These are phyloP conservation scores for Aphyosemion australe DNA, from an alignment of 2,113 vertebrate species.

Conservation along the genomic window DNA sequence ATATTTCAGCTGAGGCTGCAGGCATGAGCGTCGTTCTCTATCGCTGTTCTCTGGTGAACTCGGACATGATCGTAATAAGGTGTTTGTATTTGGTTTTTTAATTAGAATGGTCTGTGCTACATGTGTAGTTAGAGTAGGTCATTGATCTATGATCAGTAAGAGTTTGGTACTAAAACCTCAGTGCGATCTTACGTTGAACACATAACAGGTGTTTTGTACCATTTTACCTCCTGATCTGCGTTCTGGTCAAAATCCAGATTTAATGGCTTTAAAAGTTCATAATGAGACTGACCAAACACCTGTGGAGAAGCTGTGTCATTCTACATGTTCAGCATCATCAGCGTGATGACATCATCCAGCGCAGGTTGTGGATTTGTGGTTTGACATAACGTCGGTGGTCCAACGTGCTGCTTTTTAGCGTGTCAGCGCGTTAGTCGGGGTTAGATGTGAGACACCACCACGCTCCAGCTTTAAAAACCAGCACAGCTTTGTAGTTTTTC, in stretches of 20 bases:
- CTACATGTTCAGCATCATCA: conserved; percentile 30
- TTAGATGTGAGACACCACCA: conserved; percentile 8
- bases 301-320: conserved; percentile 18
- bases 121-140: too few relatives aligned
- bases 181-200: too few relatives aligned
- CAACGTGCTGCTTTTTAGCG: conserved; percentile 12
- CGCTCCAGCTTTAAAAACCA: conserved; percentile 38
- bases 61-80: too few relatives aligned
- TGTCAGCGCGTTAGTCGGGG: conserved; percentile 19
- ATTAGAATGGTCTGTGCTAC: too few relatives aligned
- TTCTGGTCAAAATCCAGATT: conserved; percentile 7
- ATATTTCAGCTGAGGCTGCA: conserved; percentile 2
- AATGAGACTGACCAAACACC: conserved; percentile 59
- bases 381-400: conserved; percentile 8
- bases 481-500: conserved; percentile 29
- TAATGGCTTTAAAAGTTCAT: conserved; percentile 32
- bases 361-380: not conserved
- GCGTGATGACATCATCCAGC: conserved; percentile 1
- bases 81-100: too few relatives aligned
- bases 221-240: conserved; percentile 25
- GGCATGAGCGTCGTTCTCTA: not conserved
- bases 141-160: too few relatives aligned
- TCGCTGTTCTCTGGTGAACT: too few relatives aligned
- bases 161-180: too few relatives aligned
- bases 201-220: too few relatives aligned